Evolutionary conservation across 1,140 invertebrate genomes (phyloP), one percentile per base, ranked within the genome.

Genomic region (Drosophila bocki): DNA sequence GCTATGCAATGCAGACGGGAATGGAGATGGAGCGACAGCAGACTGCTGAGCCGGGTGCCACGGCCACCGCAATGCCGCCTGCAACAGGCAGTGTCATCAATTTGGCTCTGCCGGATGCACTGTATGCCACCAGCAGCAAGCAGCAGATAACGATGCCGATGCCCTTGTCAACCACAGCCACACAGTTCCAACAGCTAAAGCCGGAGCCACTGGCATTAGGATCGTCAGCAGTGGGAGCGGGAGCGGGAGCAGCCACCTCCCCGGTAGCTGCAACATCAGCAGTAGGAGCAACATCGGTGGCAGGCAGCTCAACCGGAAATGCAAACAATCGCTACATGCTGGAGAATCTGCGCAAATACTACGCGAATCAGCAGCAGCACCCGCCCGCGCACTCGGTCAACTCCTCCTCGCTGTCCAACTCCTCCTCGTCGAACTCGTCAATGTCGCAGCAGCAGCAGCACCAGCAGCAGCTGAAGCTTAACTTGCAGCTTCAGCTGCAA

Each of bases 301-400:
- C 70, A 11, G 47, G 29, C 35, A 64, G 63, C 45, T 60, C 59
- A 68, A 57, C 63, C 51, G 79, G 75, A 75, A 82, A 63, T 60
- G 63, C 82, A 63, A 79, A 69, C 75, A 92, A 84, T 91, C 91
- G 82, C 39, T 92, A 85, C 61, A 91, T 91, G 78, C 50, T 91
- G 67, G 90, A 91, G 69, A 91, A 91, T 78, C 54, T 91, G 75
- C 85, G 90, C 64, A 91, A 92, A 87, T 91, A 92, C 74, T 91
- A 92, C 59, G 80, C 85, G 53, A 87, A 80, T 71, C 91, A 91
- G 72, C 90, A 91, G 35, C 91, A 92, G 48, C 82, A 91, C 74
- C 91, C 91, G 50, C 82, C 91, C 51, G 75, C 91, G 45, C 82
- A 87, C 45, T 92, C 91, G 15, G 78, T 92, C 45, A 92, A 92